Percentiles rank a stretch among this genome's conserved stretches.
Conservation (phyloP, 2,113 vertebrate species). For the Oncorhynchus gorbuscha region DNA sequence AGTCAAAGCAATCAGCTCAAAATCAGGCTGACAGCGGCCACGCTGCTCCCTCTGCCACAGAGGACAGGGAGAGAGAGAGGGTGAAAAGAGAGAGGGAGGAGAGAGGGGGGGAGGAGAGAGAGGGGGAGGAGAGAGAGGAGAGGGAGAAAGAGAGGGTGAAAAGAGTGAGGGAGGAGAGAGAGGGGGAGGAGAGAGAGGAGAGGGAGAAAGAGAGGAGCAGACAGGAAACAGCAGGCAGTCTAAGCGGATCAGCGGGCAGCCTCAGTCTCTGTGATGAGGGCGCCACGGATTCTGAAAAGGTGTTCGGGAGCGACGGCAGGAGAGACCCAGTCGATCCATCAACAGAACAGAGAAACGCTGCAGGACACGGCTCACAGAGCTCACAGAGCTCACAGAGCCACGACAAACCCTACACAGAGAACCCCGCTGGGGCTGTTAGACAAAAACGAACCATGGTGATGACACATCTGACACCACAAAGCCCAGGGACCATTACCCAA, state of each 20-base stretch:
- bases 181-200: background rate
- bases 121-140: background rate
- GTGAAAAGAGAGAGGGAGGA: background rate
- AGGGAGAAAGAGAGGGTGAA: background rate
- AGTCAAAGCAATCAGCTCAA: slow-evolving; percentile 54
- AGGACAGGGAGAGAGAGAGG: slow-evolving; percentile 15
- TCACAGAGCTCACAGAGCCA: background rate
- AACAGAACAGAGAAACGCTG: slow-evolving; percentile 23
- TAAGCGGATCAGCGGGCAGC: slow-evolving; percentile 32
- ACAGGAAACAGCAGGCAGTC: slow-evolving; percentile 13
- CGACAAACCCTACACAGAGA: slow-evolving; percentile 14
- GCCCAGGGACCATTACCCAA: slow-evolving; percentile 45
- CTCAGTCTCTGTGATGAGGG: slow-evolving; percentile 28
- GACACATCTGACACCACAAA: slow-evolving; percentile 40
- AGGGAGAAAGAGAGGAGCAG: background rate
- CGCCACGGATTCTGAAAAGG: slow-evolving; percentile 23
- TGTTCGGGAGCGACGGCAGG: slow-evolving; percentile 25
- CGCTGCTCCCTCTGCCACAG: slow-evolving; percentile 1
- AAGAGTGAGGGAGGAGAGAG: background rate
- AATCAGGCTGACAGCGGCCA: slow-evolving; percentile 42
- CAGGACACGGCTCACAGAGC: background rate
- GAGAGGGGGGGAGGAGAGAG: background rate
- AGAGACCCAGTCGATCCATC: slow-evolving; percentile 20
- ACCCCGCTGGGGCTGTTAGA: slow-evolving; percentile 36
- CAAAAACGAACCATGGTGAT: slow-evolving; percentile 45